phyloP scores from a whole-genome alignment of 2,113 vertebrate genomes.

The Uropsilus gracilis region DNA sequence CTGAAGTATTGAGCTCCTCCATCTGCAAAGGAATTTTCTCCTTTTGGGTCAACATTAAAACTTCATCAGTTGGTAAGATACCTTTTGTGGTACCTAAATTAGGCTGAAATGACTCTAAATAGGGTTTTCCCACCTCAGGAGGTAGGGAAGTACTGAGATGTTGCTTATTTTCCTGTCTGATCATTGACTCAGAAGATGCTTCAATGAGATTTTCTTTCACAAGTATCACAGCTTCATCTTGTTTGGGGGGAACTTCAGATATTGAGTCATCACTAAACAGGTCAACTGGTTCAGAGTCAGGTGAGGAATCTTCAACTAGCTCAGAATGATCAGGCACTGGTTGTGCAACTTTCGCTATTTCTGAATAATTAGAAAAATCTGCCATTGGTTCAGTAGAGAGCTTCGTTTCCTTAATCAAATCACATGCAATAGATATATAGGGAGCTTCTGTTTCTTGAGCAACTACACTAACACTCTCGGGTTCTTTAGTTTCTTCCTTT shows the following conservation, averaged over 20 bases:
- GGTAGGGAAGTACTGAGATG: constrained; percentile 54
- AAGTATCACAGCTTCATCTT: constrained; percentile 74
- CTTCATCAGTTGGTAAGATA: constrained; percentile 41
- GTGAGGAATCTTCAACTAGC: constrained; percentile 80
- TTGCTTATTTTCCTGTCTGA: constrained; percentile 68
- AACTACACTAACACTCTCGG: constrained; percentile 60
- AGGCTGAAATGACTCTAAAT: constrained; percentile 85
- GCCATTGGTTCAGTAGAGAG: constrained; percentile 82
- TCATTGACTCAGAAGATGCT: constrained; percentile 37
- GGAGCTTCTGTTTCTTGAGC: constrained; percentile 86
- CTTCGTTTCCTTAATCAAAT: constrained; percentile 94
- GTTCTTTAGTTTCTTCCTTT: constrained; percentile 73
- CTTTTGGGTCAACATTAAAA: constrained; percentile 70
- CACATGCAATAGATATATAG: constrained; percentile 93
- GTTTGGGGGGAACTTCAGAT: constrained; percentile 83
- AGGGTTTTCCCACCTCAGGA: constrained; percentile 78
- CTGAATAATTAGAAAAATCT: constrained; percentile 81
- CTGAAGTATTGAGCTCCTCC: constrained; percentile 82
- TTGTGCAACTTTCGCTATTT: constrained; percentile 70
- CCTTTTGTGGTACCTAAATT: constrained; percentile 66
- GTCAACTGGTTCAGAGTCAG: constrained; percentile 82
- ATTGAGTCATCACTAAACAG: constrained; percentile 84
- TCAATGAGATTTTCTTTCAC: constrained; percentile 70
- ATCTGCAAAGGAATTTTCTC: constrained; percentile 85
- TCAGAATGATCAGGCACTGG: constrained; percentile 77